phyloP scores from a whole-genome alignment of 1,140 invertebrate genomes.

The Drosophila ficusphila region DNA sequence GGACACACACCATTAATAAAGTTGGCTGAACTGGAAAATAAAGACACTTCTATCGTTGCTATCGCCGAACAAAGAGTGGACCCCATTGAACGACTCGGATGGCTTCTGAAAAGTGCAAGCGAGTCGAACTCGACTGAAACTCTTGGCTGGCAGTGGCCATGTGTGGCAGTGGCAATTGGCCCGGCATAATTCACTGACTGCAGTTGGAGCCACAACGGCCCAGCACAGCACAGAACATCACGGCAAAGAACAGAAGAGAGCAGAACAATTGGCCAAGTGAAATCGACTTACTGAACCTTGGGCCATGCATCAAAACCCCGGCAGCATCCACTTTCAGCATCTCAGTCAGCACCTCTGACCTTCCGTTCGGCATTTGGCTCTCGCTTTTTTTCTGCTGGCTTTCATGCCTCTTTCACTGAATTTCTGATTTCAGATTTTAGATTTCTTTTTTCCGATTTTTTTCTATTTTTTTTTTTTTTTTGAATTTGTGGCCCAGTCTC shows the following conservation, averaged over 20 bases:
- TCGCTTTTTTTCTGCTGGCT: constrained; percentile 14
- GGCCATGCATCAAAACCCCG: constrained; percentile 39
- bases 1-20: not conserved
- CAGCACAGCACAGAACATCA: too few relatives aligned
- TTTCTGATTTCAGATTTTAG: too few relatives aligned
- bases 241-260: too few relatives aligned
- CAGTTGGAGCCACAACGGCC: too few relatives aligned
- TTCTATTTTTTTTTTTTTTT: not conserved
- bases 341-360: constrained; percentile 16
- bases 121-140: constrained; percentile 16
- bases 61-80: not conserved
- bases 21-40: not conserved
- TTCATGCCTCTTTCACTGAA: not conserved
- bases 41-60: not conserved
- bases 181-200: constrained; percentile 31
- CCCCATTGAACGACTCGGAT: not conserved
- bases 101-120: constrained; percentile 1
- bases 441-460: not conserved
- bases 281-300: constrained; percentile 58
- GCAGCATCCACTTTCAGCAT: constrained; percentile 9
- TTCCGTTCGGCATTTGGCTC: constrained; percentile 23
- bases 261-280: constrained; percentile 31
- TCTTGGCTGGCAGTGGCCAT: constrained; percentile 10
- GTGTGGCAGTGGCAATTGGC: constrained; percentile 13
- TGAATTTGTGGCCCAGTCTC: not conserved